Evolutionary conservation across 2,888 invertebrate species (phyloP).

Genomic region (Erebia epiphron): DNA sequence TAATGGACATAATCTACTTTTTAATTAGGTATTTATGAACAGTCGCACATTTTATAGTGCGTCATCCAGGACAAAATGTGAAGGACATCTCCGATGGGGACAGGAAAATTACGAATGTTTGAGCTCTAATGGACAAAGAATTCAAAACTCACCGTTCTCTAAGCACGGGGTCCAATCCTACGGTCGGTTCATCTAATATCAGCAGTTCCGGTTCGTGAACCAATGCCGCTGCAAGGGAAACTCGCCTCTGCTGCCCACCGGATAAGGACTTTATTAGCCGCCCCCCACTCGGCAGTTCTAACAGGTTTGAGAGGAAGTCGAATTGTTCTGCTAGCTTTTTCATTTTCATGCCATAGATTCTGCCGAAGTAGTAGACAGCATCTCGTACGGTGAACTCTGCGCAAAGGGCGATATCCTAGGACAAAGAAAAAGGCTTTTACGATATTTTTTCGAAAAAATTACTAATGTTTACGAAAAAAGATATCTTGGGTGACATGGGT

Average conservation of each 20-base stretch:
- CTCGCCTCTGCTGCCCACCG: conserved; percentile 95
- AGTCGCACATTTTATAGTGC: too few relatives aligned
- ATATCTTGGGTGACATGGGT: too few relatives aligned
- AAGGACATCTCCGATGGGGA: too few relatives aligned
- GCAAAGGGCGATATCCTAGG: conserved; percentile 89
- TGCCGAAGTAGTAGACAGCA: conserved; percentile 93
- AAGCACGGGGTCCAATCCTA: conserved; percentile 95
- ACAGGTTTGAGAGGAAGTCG: conserved; percentile 85
- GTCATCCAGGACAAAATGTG: too few relatives aligned
- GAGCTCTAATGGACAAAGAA: not conserved
- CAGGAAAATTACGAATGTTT: too few relatives aligned
- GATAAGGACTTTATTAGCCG: conserved; percentile 87
- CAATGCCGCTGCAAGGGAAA: conserved; percentile 94
- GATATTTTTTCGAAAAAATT: too few relatives aligned
- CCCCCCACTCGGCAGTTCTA: conserved; percentile 89
- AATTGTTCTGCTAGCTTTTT: conserved; percentile 85
- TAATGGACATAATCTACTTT: too few relatives aligned
- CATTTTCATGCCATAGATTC: conserved; percentile 90
- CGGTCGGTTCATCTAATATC: conserved; percentile 96
- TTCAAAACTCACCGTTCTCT: conserved; percentile 86
- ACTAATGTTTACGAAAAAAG: too few relatives aligned
- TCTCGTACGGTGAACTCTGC: conserved; percentile 92
- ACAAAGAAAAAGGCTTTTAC: not conserved
- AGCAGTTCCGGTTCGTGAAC: conserved; percentile 94
- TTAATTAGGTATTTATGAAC: too few relatives aligned